These are phyloP conservation scores for Rugalucina vietnamica DNA, from an alignment of 2,888 invertebrate species.

Conservation along the genomic window DNA sequence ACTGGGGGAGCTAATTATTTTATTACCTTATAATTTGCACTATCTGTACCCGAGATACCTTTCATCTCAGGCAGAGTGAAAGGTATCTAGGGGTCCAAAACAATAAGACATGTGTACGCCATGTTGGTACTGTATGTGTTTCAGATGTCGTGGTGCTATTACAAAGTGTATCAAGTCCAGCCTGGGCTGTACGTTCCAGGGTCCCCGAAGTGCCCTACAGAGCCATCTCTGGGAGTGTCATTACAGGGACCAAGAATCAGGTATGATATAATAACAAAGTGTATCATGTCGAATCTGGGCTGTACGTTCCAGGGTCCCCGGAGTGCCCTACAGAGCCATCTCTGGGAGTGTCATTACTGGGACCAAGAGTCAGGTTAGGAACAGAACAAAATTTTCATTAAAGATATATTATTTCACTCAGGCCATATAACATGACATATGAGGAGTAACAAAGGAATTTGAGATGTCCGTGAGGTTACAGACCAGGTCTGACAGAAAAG, in stretches of 20 bases:
- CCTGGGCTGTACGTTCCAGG: slow-evolving; percentile 82
- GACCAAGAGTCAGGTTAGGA: slow-evolving; percentile 81
- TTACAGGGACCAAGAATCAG: slow-evolving; percentile 79
- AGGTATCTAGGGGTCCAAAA: too few relatives aligned
- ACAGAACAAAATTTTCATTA: too few relatives aligned
- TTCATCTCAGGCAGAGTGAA: too few relatives aligned
- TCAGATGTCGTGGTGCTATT: slow-evolving; percentile 82
- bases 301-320: slow-evolving; percentile 83
- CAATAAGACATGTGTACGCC: too few relatives aligned
- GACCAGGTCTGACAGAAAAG: too few relatives aligned
- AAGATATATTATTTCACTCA: too few relatives aligned
- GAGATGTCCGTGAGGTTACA: too few relatives aligned
- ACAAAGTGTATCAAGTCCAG: slow-evolving; percentile 81
- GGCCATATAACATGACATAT: too few relatives aligned
- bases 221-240: slow-evolving; percentile 83
- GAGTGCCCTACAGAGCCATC: slow-evolving; percentile 82
- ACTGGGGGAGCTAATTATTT: too few relatives aligned
- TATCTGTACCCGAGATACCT: too few relatives aligned
- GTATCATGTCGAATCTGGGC: slow-evolving; percentile 62
- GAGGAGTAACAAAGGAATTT: too few relatives aligned
- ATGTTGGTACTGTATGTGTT: slow-evolving; percentile 40
- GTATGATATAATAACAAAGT: slow-evolving; percentile 53
- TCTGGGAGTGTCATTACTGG: slow-evolving; percentile 82
- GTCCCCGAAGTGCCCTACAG: slow-evolving; percentile 82
- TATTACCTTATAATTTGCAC: too few relatives aligned